Evolutionary conservation across 2,113 vertebrate genomes (phyloP).

Genomic region (Pteronura brasiliensis): DNA sequence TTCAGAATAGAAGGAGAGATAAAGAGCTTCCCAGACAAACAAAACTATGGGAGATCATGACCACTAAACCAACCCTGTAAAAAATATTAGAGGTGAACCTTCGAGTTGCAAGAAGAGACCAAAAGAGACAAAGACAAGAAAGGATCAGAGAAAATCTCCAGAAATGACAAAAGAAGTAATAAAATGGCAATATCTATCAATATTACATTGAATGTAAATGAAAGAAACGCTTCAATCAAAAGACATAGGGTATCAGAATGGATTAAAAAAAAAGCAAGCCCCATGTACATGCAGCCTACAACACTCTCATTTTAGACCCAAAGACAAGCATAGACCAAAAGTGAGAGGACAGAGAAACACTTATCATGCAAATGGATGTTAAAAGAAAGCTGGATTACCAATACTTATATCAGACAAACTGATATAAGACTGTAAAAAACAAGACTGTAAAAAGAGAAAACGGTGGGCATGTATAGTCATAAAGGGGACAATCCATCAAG

Average conservation of each 20-base stretch:
- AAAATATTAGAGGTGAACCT: not conserved
- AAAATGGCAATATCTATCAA: not conserved
- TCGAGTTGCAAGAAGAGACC: not conserved
- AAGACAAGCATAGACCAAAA: not conserved
- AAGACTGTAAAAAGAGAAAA: too few relatives aligned
- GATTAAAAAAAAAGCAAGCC: not conserved
- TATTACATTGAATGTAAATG: not conserved
- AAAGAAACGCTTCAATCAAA: not conserved
- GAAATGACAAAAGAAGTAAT: not conserved
- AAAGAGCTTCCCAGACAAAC: not conserved
- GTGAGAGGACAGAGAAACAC: not conserved
- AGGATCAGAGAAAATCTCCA: not conserved
- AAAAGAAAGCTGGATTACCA: not conserved
- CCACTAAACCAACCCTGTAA: not conserved
- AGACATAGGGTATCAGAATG: not conserved
- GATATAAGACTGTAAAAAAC: not conserved
- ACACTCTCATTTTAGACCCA: not conserved
- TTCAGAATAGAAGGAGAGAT: too few relatives aligned
- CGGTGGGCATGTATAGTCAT: too few relatives aligned
- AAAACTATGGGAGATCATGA: not conserved
- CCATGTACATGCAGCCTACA: not conserved
- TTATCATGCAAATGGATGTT: not conserved
- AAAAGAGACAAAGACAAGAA: not conserved
- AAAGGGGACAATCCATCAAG: too few relatives aligned
- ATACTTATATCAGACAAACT: not conserved